These are phyloP conservation scores for Erithacus rubecula DNA, from an alignment of 2,797 vertebrate species.

Conservation along the genomic window DNA sequence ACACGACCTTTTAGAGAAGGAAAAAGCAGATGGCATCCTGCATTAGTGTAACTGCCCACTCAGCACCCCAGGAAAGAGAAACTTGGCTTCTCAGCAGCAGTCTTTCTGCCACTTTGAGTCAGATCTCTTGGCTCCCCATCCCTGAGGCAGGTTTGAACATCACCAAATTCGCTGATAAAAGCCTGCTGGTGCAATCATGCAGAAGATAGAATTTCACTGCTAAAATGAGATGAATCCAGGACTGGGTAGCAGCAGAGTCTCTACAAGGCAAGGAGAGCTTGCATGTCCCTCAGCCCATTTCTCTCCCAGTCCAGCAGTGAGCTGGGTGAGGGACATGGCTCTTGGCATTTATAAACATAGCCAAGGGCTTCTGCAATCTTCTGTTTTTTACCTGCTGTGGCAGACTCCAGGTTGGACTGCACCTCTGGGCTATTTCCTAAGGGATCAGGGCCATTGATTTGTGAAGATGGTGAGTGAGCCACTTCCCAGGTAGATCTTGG, in stretches of 20 bases:
- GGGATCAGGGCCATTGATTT: neutral
- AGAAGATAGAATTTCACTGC: slow-evolving; percentile 39
- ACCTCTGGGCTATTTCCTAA: neutral
- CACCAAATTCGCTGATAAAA: slow-evolving; percentile 42
- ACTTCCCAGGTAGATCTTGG: neutral
- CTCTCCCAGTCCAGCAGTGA: neutral
- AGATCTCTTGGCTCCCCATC: slow-evolving; percentile 57
- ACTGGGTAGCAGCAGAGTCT: slow-evolving; percentile 1
- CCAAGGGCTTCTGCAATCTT: neutral
- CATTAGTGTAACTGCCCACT: slow-evolving; percentile 56
- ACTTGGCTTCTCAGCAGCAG: slow-evolving; percentile 66
- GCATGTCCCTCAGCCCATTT: neutral
- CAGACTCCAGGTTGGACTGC: neutral
- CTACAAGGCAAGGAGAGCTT: neutral
- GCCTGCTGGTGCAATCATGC: slow-evolving; percentile 39
- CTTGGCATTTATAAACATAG: neutral
- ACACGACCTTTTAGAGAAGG: slow-evolving; percentile 65
- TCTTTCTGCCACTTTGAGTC: slow-evolving; percentile 68
- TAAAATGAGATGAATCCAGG: slow-evolving; percentile 8
- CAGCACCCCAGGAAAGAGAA: slow-evolving; percentile 54
- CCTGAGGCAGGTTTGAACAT: slow-evolving; percentile 51
- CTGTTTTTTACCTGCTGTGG: neutral
- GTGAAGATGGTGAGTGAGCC: neutral
- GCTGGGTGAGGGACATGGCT: neutral
- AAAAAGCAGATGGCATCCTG: slow-evolving; percentile 44